Percentiles rank a stretch among this genome's conserved stretches.
phyloP scores from a whole-genome alignment of 2,113 vertebrate species.

The Platysternon megacephalum region DNA sequence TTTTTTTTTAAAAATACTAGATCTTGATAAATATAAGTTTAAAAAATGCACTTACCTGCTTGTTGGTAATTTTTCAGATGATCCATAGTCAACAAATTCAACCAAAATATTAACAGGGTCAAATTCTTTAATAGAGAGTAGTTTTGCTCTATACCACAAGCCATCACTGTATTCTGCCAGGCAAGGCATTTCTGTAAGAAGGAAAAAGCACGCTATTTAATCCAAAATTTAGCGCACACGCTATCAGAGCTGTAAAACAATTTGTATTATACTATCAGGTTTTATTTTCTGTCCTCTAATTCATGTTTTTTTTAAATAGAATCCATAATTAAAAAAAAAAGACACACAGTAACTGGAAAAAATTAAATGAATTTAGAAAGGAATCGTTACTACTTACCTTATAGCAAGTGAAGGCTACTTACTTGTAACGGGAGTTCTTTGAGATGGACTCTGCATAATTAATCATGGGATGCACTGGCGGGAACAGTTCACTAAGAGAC shows the following conservation, averaged over 20 bases:
- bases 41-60: conserved; percentile 78
- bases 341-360: not conserved
- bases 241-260: not conserved
- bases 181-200: conserved; percentile 86
- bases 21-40: not conserved
- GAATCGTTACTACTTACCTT: not conserved
- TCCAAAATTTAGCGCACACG: not conserved
- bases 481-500: not conserved
- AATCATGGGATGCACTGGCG: not conserved
- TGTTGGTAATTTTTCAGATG: conserved; percentile 80
- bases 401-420: too few relatives aligned
- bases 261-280: not conserved
- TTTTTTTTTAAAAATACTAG: not conserved
- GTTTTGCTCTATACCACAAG: conserved; percentile 87
- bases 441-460: not conserved
- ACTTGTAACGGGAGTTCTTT: not conserved
- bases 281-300: not conserved
- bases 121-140: conserved; percentile 80
- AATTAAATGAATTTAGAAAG: not conserved
- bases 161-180: conserved; percentile 91
- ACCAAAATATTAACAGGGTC: conserved; percentile 84
- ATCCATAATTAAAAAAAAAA: not conserved
- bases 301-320: not conserved
- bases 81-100: conserved; percentile 94
- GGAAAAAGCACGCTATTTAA: not conserved